Evolutionary conservation across 2,797 vertebrate species (phyloP), one percentile per base, ranked within the genome.

Genomic region (Alosa sapidissima): DNA sequence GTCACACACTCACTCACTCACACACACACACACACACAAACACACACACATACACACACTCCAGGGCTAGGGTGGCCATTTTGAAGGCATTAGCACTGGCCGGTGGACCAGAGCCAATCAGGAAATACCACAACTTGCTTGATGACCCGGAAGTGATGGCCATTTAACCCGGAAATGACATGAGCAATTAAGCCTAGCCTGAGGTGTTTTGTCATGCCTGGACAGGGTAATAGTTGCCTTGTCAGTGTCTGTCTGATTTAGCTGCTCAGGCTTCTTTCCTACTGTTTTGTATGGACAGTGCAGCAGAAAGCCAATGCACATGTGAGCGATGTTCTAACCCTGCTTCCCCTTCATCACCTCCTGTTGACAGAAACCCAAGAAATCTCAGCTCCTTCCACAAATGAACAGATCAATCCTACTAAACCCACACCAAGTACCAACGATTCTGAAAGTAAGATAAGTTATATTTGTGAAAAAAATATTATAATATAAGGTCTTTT

Each of bases 21-120:
- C 62, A 65, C 62, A 65, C 60, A 65, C 60, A 65, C 24, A 65
- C 62, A 65, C 62, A 65, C 62, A 65, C 62, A 65, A n/a, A 62
- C 21, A 62, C 60, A 65, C 62, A 65, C 62, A 65, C 60, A 65
- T 24, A 65, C 62, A 65, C 62, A 65, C 62, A 8, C 60, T n/a
- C 60, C 21, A 62, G 19, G 24, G 60, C n/a, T 3, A 33, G 24
- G 28, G 28, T 11, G 11, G 62, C 28, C 62, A 68, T 13, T 68
- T 68, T 68, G 9, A 28, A 68, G 62, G 28, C 62, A 68, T n/a
- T 24, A 36, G 62, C 10, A 36, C 62, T 68, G 28, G 4, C 65
- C 65, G 13, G 33, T 72, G 65, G 65, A 36, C 65, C 1, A 16
- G 33, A 72, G 65, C 65, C 65, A 72, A 36, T 36, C 13, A 36